Base-by-base conservation (phyloP, 2,113 vertebrate genomes). In the Pteropus alecto region DNA sequence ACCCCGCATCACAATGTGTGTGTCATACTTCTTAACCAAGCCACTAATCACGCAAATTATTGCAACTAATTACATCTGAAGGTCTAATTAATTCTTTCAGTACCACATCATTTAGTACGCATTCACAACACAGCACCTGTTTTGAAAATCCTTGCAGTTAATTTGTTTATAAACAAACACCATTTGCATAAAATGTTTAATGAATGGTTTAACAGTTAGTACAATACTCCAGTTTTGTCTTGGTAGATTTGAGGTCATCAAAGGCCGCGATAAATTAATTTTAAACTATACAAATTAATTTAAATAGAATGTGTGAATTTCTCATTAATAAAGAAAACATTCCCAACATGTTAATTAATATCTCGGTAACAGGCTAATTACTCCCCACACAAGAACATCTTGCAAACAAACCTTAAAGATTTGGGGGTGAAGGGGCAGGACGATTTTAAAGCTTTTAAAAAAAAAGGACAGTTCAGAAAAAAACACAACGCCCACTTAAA, bases 41-140 rank as follows among this genome's bases (percentile, higher is more conserved):
- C 99, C 98, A 98, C 99, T 99, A 99, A 99, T 99, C 99, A 99
- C 99, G 99, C 99, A 99, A 99, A 99, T 99, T 99, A 99, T 99
- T 99, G 99, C 99, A 99, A 99, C 99, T 99, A 99, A 99, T 99
- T 99, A 99, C 99, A 99, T 98, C 99, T 98, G 99, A 99, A 99
- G 98, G 99, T 99, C 99, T 99, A 99, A 99, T 99, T 99, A 99
- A 99, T 99, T 99, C 99, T 99, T 99, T 99, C 99, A 99, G 99
- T 99, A 99, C 99, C 99, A 99, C 99, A 99, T 99, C 99, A 99
- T 99, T 99, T 99, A 99, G 99, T 99, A 98, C 98, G 99, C 99
- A 99, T 99, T 99, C 99, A 99, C 99, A 99, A 99, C 99, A 99
- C 99, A 99, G 99, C 99, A 99, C 99, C 99, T 99, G 99, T 99